phyloP scores from a whole-genome alignment of 2,888 invertebrate genomes.

The Aphelenchoides bicaudatus region DNA sequence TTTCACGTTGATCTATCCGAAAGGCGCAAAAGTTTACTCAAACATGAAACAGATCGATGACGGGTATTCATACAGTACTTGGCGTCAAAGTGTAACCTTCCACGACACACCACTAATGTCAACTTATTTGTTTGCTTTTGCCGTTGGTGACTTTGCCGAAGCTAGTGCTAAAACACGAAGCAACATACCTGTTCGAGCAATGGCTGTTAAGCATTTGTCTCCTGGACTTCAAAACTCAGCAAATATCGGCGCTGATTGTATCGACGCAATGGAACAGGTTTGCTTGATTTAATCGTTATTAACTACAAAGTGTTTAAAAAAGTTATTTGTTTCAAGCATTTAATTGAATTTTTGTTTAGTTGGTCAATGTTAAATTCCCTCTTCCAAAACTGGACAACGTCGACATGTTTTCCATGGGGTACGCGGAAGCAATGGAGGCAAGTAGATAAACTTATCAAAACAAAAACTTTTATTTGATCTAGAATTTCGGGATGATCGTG shows the following conservation, averaged over 20 bases:
- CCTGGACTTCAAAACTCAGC: neutral
- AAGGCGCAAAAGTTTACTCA: neutral
- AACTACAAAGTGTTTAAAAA: no score
- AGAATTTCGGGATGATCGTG: no score
- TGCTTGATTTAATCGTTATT: no score
- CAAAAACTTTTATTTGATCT: no score
- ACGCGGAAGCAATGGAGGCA: no score
- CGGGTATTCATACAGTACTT: neutral
- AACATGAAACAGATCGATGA: neutral
- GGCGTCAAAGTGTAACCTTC: neutral
- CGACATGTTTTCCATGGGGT: no score
- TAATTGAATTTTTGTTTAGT: no score
- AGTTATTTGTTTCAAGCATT: no score
- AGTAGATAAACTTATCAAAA: no score
- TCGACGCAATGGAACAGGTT: neutral
- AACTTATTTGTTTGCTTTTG: conserved; percentile 1
- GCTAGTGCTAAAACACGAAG: neutral
- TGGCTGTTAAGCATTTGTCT: neutral
- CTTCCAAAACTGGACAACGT: no score
- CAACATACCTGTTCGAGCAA: neutral
- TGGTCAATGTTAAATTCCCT: no score
- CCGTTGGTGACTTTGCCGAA: neutral
- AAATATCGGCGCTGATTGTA: neutral
- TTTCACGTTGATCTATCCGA: neutral
- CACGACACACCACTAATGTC: neutral